These are phyloP conservation scores for Dendrolimus punctatus DNA, from an alignment of 1,140 invertebrate species.

Conservation along the genomic window DNA sequence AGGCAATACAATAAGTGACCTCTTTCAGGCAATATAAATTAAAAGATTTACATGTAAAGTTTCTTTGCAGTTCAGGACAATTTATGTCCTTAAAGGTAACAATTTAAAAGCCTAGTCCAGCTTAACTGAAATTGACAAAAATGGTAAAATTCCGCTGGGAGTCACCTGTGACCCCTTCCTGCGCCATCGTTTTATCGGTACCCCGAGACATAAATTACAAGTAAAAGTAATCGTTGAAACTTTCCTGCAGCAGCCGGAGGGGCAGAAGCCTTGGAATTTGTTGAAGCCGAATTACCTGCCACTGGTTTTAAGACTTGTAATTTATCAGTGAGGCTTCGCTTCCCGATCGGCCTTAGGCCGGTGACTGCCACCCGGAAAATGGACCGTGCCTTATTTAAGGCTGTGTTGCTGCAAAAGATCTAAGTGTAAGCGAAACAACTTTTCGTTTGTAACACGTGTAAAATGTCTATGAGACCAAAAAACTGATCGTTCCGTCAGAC, in stretches of 20 bases:
- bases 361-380: slow-evolving; percentile 32
- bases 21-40: no score
- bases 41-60: no score
- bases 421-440: no score
- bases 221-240: slow-evolving; percentile 62
- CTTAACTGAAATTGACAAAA: slow-evolving; percentile 21
- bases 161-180: slow-evolving; percentile 42
- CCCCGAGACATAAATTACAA: slow-evolving; percentile 57
- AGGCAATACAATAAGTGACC: no score
- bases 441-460: no score
- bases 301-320: slow-evolving; percentile 60
- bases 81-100: slow-evolving; percentile 12
- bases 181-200: slow-evolving; percentile 42
- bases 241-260: slow-evolving; percentile 39
- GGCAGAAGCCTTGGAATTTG: slow-evolving; percentile 43
- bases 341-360: slow-evolving; percentile 38
- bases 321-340: slow-evolving; percentile 47
- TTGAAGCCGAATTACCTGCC: slow-evolving; percentile 52
- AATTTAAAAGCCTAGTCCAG: slow-evolving; percentile 13
- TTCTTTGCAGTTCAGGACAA: neutral
- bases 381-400: slow-evolving; percentile 27
- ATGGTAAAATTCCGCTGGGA: slow-evolving; percentile 22
- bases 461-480: no score
- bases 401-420: no score
- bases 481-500: no score